phyloP scores from a whole-genome alignment of 2,797 vertebrate genomes.

The Podarcis lilfordi region DNA sequence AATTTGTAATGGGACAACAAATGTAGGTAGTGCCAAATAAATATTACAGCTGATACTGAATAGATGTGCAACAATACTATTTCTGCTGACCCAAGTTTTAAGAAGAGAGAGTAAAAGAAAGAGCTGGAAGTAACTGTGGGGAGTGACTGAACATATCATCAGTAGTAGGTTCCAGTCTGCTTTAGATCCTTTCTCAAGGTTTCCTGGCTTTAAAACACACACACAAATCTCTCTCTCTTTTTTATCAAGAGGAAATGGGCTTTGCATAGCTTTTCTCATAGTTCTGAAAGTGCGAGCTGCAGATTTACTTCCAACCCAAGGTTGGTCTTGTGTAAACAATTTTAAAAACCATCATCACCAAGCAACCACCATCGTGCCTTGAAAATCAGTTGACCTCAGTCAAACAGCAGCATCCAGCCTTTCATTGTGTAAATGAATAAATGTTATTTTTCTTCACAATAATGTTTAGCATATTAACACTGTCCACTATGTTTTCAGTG shows the following conservation, averaged over 20 bases:
- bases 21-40: constrained; percentile 17
- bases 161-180: constrained; percentile 71
- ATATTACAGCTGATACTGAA: constrained; percentile 41
- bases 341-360: not conserved
- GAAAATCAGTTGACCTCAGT: constrained; percentile 13
- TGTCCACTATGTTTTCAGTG: constrained; percentile 23
- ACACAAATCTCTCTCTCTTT: constrained; percentile 59
- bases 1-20: constrained; percentile 27
- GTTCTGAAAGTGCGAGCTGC: constrained; percentile 63
- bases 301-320: constrained; percentile 64
- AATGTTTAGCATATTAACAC: not conserved
- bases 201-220: constrained; percentile 71
- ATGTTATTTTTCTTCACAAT: constrained; percentile 19
- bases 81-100: constrained; percentile 60
- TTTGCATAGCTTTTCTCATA: constrained; percentile 71
- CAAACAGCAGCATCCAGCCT: constrained; percentile 10
- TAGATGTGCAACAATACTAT: constrained; percentile 51
- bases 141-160: constrained; percentile 66
- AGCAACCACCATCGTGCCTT: constrained; percentile 20
- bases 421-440: constrained; percentile 10
- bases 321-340: constrained; percentile 60
- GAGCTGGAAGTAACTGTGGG: constrained; percentile 67
- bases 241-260: constrained; percentile 77
- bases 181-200: constrained; percentile 73
- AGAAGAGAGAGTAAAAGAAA: constrained; percentile 49